phyloP scores from a whole-genome alignment of 2,113 vertebrate genomes.

The Panthera tigris region DNA sequence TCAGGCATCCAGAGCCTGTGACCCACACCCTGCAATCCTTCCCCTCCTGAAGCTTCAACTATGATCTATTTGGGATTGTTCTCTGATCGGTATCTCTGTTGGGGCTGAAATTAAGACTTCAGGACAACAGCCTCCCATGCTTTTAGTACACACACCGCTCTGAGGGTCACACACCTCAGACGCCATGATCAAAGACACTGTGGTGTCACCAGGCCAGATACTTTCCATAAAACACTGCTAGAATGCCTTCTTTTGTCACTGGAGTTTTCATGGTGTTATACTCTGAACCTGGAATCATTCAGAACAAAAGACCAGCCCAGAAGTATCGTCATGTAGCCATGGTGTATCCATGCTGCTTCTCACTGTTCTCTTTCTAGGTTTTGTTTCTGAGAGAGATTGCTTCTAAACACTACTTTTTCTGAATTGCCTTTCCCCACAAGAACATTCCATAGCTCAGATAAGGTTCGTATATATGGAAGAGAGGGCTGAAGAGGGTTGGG shows the following conservation, averaged over 20 bases:
- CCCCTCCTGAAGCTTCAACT: background rate
- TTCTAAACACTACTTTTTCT: conserved; percentile 16
- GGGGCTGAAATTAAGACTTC: background rate
- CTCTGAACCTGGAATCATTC: conserved; percentile 81
- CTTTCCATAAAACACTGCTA: conserved; percentile 53
- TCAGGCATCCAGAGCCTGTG: background rate
- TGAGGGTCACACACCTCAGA: conserved; percentile 41
- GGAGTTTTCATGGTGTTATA: conserved; percentile 75
- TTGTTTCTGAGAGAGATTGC: conserved; percentile 75
- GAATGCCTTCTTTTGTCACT: conserved; percentile 81
- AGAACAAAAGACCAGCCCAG: conserved; percentile 68
- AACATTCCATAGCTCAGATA: background rate
- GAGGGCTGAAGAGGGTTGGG: background rate
- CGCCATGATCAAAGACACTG: conserved; percentile 48
- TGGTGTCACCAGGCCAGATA: conserved; percentile 26
- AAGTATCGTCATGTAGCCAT: conserved; percentile 80
- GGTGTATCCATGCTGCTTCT: conserved; percentile 78
- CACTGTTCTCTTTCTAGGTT: conserved; percentile 82
- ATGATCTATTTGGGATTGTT: background rate
- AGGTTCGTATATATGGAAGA: conserved; percentile 44
- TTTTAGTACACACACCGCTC: conserved; percentile 33
- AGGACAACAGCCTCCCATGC: background rate
- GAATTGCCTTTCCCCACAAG: conserved; percentile 57
- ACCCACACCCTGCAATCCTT: background rate
- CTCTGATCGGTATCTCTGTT: background rate